A percentile compares a stretch with the other conserved stretches of the same genome.
These are phyloP conservation scores for Rhagonycha fulva DNA, from an alignment of 2,888 invertebrate genomes.

Conservation along the genomic window DNA sequence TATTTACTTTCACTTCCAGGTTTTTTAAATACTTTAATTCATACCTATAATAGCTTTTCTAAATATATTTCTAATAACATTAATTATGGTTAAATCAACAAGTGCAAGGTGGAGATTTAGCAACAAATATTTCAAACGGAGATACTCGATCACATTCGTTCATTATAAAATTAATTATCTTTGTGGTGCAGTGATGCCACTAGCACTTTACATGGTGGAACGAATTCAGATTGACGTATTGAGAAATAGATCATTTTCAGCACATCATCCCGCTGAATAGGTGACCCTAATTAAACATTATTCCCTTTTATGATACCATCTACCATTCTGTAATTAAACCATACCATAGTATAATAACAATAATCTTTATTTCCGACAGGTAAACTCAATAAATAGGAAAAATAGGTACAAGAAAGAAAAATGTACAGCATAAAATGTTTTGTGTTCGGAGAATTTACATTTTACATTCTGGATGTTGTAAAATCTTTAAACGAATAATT, in stretches of 20 bases:
- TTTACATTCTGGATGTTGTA: too few relatives aligned
- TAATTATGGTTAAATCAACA: background rate
- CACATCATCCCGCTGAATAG: background rate
- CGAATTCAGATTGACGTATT: background rate
- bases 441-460: too few relatives aligned
- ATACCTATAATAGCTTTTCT: background rate
- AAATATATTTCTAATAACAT: background rate
- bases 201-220: background rate
- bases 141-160: background rate
- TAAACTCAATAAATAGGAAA: too few relatives aligned
- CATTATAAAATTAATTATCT: background rate
- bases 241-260: background rate
- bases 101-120: background rate
- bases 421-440: too few relatives aligned
- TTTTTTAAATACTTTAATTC: background rate
- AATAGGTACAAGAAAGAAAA: too few relatives aligned
- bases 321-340: background rate
- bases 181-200: background rate
- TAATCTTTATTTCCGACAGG: too few relatives aligned
- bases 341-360: too few relatives aligned
- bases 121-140: background rate
- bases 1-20: background rate
- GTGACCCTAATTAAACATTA: background rate
- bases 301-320: background rate
- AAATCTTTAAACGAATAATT: too few relatives aligned